A percentile compares a stretch with the other conserved stretches of the same genome.
Evolutionary conservation across 2,888 invertebrate species (phyloP).

Genomic region (Eustalomyia histrio): DNA sequence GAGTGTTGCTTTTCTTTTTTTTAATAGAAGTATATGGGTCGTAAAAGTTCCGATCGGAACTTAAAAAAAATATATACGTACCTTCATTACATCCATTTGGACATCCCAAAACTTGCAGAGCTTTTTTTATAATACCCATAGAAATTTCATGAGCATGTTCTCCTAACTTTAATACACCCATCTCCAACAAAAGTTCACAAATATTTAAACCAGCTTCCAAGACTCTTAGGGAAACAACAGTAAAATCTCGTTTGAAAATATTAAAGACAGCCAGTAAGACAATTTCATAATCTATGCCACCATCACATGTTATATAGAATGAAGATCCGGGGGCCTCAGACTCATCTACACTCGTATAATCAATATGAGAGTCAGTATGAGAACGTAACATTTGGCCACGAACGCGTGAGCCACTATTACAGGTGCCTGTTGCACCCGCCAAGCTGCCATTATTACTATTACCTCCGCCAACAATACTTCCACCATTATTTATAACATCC

Average conservation of each 20-base stretch:
- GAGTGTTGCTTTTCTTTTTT: too few relatives aligned
- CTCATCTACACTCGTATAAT: conserved; percentile 91
- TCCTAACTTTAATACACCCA: conserved; percentile 87
- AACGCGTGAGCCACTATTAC: conserved; percentile 70
- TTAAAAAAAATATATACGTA: conserved; percentile 70
- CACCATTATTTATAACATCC: conserved; percentile 81
- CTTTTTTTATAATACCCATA: conserved; percentile 78
- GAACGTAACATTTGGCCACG: conserved; percentile 87
- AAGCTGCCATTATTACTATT: conserved; percentile 70
- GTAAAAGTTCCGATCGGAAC: too few relatives aligned
- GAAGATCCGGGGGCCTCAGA: conserved; percentile 93
- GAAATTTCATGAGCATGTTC: conserved; percentile 79
- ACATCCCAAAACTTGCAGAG: conserved; percentile 93
- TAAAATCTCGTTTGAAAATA: conserved; percentile 90
- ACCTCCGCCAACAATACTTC: conserved; percentile 71
- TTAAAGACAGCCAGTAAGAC: conserved; percentile 91
- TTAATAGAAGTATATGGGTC: too few relatives aligned
- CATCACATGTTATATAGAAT: conserved; percentile 96
- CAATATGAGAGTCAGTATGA: conserved; percentile 95
- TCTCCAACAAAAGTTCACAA: conserved; percentile 93
- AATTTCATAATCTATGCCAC: conserved; percentile 94
- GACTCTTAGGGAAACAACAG: conserved; percentile 91
- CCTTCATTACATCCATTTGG: conserved; percentile 95
- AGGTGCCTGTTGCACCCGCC: conserved; percentile 71
- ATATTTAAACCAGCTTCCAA: conserved; percentile 96